A percentile compares a stretch with the other conserved stretches of the same genome.
These are phyloP conservation scores for Rhinopomastus cyanomelas DNA, from an alignment of 2,113 vertebrate genomes.

Conservation along the genomic window DNA sequence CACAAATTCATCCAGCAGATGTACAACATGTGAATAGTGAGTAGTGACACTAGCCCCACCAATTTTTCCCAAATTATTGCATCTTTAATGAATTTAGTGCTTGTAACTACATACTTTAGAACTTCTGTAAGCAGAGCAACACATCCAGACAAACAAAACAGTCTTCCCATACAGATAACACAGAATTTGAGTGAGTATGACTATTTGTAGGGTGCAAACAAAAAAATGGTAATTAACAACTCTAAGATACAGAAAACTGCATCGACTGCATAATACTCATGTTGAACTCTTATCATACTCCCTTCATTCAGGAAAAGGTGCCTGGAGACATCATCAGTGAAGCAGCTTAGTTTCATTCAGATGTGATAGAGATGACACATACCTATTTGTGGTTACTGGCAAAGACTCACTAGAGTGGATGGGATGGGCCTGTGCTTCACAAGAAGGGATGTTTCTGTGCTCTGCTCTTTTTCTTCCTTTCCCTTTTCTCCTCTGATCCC, in stretches of 20 bases:
- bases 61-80: neutral
- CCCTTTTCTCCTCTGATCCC: accelerated
- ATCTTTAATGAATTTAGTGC: neutral
- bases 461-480: neutral
- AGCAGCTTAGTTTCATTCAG: neutral
- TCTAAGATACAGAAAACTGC: neutral
- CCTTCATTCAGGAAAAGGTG: neutral
- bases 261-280: neutral
- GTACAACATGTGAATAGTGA: neutral
- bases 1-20: neutral
- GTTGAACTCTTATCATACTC: neutral
- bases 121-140: neutral
- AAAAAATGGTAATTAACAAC: neutral
- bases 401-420: neutral
- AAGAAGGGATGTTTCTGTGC: neutral
- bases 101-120: neutral
- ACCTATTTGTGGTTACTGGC: neutral
- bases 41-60: neutral
- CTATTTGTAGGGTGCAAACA: neutral
- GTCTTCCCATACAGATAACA: neutral
- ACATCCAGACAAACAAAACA: neutral
- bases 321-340: neutral
- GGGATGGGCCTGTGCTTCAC: neutral
- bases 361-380: neutral
- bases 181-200: neutral